phyloP scores from a whole-genome alignment of 1,140 invertebrate genomes.

The Olivierus martensii region DNA sequence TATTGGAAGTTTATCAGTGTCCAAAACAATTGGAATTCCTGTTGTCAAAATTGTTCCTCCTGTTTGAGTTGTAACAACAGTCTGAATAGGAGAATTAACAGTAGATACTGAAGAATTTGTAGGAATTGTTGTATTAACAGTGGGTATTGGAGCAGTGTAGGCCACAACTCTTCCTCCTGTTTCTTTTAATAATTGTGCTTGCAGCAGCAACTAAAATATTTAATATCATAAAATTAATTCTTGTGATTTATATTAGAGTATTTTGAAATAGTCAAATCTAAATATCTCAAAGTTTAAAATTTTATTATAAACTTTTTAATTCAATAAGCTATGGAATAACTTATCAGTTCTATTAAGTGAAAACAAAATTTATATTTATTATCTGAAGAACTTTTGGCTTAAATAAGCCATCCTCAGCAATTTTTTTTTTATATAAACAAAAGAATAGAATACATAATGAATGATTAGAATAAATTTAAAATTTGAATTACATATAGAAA shows the following conservation, averaged over 20 bases:
- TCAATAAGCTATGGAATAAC: too few relatives aligned
- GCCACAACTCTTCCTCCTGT: conserved; percentile 9
- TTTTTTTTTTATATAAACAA: too few relatives aligned
- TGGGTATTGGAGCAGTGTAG: conserved; percentile 4
- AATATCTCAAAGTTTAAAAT: not conserved
- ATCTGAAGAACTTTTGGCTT: too few relatives aligned
- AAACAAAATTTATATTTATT: too few relatives aligned
- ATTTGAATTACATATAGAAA: too few relatives aligned
- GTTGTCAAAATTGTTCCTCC: conserved; percentile 13
- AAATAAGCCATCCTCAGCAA: too few relatives aligned
- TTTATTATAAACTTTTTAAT: too few relatives aligned
- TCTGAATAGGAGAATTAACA: conserved; percentile 5
- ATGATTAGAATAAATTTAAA: too few relatives aligned
- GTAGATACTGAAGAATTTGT: conserved; percentile 1
- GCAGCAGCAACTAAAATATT: conserved; percentile 8
- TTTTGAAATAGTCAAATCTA: not conserved
- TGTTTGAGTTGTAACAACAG: conserved; percentile 5
- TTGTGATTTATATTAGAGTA: not conserved
- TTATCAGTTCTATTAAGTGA: too few relatives aligned
- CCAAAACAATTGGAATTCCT: conserved; percentile 12
- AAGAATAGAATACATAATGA: too few relatives aligned
- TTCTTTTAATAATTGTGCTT: conserved; percentile 12
- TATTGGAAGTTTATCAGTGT: conserved; percentile 13
- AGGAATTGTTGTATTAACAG: conserved; percentile 6
- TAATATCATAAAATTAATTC: not conserved